phyloP scores from a whole-genome alignment of 2,113 vertebrate genomes.

The Paraplagusia blochii region DNA sequence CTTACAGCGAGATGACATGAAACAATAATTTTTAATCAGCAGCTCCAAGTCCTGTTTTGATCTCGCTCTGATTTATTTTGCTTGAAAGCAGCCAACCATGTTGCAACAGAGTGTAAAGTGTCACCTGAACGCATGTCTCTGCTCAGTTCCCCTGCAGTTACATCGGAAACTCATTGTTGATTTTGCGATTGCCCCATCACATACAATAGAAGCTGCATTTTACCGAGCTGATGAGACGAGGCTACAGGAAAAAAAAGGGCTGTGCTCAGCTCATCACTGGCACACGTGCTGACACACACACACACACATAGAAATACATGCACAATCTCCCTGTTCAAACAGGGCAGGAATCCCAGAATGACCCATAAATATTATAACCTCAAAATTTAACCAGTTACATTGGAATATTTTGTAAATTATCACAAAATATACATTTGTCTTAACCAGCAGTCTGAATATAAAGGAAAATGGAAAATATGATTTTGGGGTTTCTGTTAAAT shows the following conservation, averaged over 20 bases:
- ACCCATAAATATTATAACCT: no score
- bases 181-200: slow-evolving; percentile 47
- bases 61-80: slow-evolving; percentile 47
- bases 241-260: slow-evolving; percentile 42
- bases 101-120: slow-evolving; percentile 54
- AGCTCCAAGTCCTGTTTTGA: slow-evolving; percentile 49
- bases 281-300: slow-evolving; percentile 7
- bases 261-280: slow-evolving; percentile 46
- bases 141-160: slow-evolving; percentile 26
- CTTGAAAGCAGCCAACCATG: slow-evolving; percentile 36
- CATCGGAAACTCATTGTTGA: slow-evolving; percentile 49
- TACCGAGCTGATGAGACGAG: slow-evolving; percentile 52
- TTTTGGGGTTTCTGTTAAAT: no score
- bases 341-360: neutral
- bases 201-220: slow-evolving; percentile 52
- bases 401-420: no score
- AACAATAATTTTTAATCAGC: slow-evolving; percentile 62
- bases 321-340: slow-evolving; percentile 21
- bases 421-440: no score
- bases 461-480: no score
- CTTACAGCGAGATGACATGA: slow-evolving; percentile 47
- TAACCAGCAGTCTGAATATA: no score
- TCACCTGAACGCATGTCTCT: slow-evolving; percentile 47
- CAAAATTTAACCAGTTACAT: no score
- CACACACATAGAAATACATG: slow-evolving; percentile 3